Evolutionary conservation across 2,888 invertebrate genomes (phyloP), one percentile per base, ranked within the genome.

Genomic region (Eulithis testata): DNA sequence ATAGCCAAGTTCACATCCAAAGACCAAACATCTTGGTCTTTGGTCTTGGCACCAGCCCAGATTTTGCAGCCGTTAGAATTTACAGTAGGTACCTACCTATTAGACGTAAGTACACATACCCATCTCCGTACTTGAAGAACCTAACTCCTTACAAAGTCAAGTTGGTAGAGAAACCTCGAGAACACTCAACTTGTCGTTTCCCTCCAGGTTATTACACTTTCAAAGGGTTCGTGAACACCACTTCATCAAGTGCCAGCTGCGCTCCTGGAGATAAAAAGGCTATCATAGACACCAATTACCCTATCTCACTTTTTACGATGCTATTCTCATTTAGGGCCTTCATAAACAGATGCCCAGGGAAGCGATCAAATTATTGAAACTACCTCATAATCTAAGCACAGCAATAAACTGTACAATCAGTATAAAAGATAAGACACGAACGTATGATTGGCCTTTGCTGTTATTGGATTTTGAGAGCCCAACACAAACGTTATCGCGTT

Each of bases 291-390:
- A 47, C 58, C 59, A 59, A 67, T 67, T 61, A 67, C 57, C 63
- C 63, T 60, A 63, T 66, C 63, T 60, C 36, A 37, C 14, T 60
- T 27, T 66, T 64, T 61, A 67, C 47, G 56, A 45, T 51, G 52
- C 49, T 11, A 37, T 12, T 66, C 27, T n/a, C 56, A 56, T 66
- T 58, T 55, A 55, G 8, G 31, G 21, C 51, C 52, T 63, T 63
- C 66, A 60, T 67, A 63, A 67, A 64, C 67, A 63, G 67, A 50
- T 67, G 57, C 63, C 53, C 56, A 43, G 51, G 56, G 9, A 50
- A 53, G 50, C 60, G 57, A 66, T 64, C 59, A 60, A 67, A 60
- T 56, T 36, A 52, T 47, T 49, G 63, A 52, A 60, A 60, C 66
- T 27, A 60, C 52, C 49, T 62, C 44, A 40, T 31, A 51, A 53